Evolutionary conservation across 2,888 invertebrate genomes (phyloP).

Genomic region (Acleris literana): DNA sequence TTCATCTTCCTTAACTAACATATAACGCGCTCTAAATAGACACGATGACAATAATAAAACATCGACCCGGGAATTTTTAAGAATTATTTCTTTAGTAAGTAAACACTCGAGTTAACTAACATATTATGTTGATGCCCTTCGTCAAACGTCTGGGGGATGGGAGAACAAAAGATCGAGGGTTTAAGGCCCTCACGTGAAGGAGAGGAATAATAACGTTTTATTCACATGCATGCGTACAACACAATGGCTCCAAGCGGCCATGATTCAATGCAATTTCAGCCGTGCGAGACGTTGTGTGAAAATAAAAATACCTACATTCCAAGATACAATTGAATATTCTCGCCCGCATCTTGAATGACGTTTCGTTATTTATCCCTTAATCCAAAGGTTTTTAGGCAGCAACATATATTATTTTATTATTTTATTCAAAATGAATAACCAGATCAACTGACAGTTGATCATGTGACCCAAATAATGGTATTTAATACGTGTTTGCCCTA

Average conservation of each 20-base stretch:
- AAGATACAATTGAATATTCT: constrained; percentile 1
- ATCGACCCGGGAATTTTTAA: too few species aligned
- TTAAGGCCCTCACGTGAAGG: constrained; percentile 1
- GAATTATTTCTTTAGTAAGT: too few species aligned
- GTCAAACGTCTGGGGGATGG: constrained; percentile 8
- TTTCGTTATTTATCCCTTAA: not conserved
- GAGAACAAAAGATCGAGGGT: constrained; percentile 13
- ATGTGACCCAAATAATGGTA: too few species aligned
- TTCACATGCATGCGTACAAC: not conserved
- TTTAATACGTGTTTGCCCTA: not conserved
- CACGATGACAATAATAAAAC: too few species aligned
- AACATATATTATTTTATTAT: too few species aligned
- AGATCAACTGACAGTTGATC: too few species aligned
- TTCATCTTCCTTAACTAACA: not conserved
- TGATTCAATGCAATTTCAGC: constrained; percentile 8
- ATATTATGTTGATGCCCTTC: constrained; percentile 1
- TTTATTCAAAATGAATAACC: too few species aligned
- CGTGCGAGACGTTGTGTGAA: not conserved
- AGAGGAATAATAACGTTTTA: constrained; percentile 3
- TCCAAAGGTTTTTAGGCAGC: too few species aligned
- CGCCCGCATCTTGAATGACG: not conserved
- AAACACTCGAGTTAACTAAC: constrained; percentile 9
- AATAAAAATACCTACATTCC: constrained; percentile 4
- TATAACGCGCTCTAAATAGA: too few species aligned
- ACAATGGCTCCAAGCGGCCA: constrained; percentile 8